Percentiles rank a stretch among this genome's conserved stretches.
These are phyloP conservation scores for Calyptommatus sinebrachiatus DNA, from an alignment of 2,113 vertebrate species.

Conservation along the genomic window DNA sequence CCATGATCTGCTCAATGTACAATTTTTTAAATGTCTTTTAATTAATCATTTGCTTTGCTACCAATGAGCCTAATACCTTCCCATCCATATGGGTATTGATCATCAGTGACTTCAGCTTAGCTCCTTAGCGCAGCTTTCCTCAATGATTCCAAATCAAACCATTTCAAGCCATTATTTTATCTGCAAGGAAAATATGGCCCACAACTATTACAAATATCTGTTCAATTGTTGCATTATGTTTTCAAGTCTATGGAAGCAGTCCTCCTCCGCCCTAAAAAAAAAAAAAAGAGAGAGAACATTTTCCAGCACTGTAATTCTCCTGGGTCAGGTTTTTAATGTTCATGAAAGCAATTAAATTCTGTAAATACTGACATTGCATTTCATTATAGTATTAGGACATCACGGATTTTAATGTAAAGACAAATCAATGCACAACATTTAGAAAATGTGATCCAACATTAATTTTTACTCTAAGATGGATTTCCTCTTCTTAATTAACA, in stretches of 20 bases:
- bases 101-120: background rate
- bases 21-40: slow-evolving; percentile 16
- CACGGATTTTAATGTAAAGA: background rate
- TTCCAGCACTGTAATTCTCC: background rate
- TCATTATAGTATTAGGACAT: background rate
- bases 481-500: background rate
- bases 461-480: background rate
- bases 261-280: background rate
- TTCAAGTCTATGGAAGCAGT: background rate
- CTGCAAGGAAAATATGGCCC: no score
- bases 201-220: no score
- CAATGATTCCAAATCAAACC: slow-evolving; percentile 27
- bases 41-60: background rate
- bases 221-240: background rate
- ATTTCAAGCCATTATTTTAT: slow-evolving; percentile 16
- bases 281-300: background rate
- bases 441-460: background rate
- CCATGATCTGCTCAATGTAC: slow-evolving; percentile 1
- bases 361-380: background rate
- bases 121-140: slow-evolving; percentile 2
- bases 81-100: background rate
- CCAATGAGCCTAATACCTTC: slow-evolving; percentile 17
- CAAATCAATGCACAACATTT: background rate
- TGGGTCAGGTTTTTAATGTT: background rate
- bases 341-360: background rate